Base-by-base conservation (phyloP, 2,888 invertebrate genomes). In the Chrysolina oricalcia region DNA sequence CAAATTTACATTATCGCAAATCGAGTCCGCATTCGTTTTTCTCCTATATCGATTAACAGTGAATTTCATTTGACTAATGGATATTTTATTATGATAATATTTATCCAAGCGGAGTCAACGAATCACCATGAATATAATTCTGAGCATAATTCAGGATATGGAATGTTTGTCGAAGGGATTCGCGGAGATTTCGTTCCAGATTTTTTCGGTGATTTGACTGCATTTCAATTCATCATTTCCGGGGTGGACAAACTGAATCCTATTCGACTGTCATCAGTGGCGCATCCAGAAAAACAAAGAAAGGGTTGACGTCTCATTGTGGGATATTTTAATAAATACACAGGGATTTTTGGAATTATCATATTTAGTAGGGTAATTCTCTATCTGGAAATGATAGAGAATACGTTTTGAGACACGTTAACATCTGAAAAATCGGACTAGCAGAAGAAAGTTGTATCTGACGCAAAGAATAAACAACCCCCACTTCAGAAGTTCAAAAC, bases 31-130 rank as follows among this genome's bases (percentile, higher is more conserved):
- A 8, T 59, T 23, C 35, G 11, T n/a, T n/a, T 59, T 35, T 27
- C 59, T 13, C 17, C 23, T 4, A 9, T 59, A 59, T 59, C 59
- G 27, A 59, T 59, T 15, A 59, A 35, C 59, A 15, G n/a, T 8
- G 59, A 0, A 59, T 27, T 59, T 59, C 17, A 59, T 59, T 59
- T 59, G 59, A 59, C 59, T 59, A 59, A 59, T 59, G 59, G 59
- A 59, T 59, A 59, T 59, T 59, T 59, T 59, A 59, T 59, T 59
- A 59, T 59, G 35, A 59, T 59, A 59, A 59, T 59, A 59, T 59
- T 59, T 59, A 59, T 35, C 27, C 17, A 10, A 27, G 59, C 59
- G 59, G n/a, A 59, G 59, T 59, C 59, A n/a, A n/a, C 59, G 59
- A 59, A 59, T 59, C 15, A n/a, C 0, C 59, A 35, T 59, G 23